Evolutionary conservation across 2,797 vertebrate species (phyloP), one percentile per base, ranked within the genome.

Genomic region (Phylloscopus collybita): DNA sequence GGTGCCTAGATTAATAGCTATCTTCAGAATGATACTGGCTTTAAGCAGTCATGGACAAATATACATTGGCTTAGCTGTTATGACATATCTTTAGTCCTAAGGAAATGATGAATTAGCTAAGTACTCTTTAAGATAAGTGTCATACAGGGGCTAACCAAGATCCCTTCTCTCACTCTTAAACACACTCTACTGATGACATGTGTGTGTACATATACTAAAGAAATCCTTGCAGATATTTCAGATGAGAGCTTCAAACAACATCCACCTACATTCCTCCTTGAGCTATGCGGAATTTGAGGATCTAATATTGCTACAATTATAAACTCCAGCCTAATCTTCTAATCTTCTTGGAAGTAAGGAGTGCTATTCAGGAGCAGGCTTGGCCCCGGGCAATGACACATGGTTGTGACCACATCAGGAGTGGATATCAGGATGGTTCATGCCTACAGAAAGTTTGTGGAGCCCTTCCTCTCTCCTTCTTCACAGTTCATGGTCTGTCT

Each of bases 51-150:
- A 64, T 45, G 64, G 86, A 73, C 93, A 97, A 95, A 93, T 87
- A 93, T 18, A 82, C 74, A 80, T 47, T 94, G 92, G 74, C 83
- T 95, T 93, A 93, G 75, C 49, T 91, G 67, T 80, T 95, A 76
- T 30, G 88, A 82, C 88, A 80, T 91, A 74, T 86, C 83, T 95
- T 62, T 80, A 93, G 64, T 92, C 78, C 88, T 62, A 95, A 94
- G 92, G 92, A 97, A 96, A 92, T 76, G 85, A 93, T 80, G 83
- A 93, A 92, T 95, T 97, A 95, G 83, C 59, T 79, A 84, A 92
- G 73, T 32, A 79, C 80, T 88, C 88, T 90, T 70, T 57, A 73
- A 91, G 92, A 69, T 91, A 95, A 95, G 80, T 88, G 92, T 82
- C 83, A 73, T 82, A 66, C 29, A 93, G 85, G 53, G 78, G 64